Conservation (phyloP, 2,888 invertebrate genomes). For the Heteromurus nitidus region DNA sequence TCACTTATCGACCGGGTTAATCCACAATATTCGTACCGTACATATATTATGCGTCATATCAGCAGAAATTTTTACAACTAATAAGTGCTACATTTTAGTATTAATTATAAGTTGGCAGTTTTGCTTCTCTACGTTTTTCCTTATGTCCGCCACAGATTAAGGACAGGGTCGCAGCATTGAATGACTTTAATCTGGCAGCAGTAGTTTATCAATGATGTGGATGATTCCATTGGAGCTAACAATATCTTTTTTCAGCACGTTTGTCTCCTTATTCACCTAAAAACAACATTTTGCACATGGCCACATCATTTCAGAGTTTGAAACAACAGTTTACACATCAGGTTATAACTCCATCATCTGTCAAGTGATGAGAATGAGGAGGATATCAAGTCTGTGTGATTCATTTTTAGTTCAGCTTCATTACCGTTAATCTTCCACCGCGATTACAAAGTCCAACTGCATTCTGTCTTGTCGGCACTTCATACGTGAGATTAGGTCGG, state of each 20-base stretch:
- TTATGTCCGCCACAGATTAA: no score
- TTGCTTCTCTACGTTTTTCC: no score
- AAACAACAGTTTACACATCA: slow-evolving; percentile 12
- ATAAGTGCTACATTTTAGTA: no score
- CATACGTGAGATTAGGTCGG: slow-evolving; percentile 75
- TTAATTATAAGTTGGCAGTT: no score
- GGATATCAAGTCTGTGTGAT: background rate
- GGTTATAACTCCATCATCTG: background rate
- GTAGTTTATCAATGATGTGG: slow-evolving; percentile 77
- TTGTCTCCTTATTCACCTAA: slow-evolving; percentile 75
- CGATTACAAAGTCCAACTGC: slow-evolving; percentile 75
- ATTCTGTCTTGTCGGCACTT: slow-evolving; percentile 75
- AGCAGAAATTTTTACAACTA: no score
- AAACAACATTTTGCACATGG: no score
- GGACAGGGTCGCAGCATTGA: background rate
- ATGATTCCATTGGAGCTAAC: slow-evolving; percentile 77
- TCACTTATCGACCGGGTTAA: no score
- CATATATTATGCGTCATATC: no score
- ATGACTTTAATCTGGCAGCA: slow-evolving; percentile 75
- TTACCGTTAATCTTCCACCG: slow-evolving; percentile 74
- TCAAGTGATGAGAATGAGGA: no score
- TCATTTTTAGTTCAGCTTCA: background rate
- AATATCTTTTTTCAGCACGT: slow-evolving; percentile 76
- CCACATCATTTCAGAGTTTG: no score
- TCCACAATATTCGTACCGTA: no score